phyloP scores from a whole-genome alignment of 1,140 invertebrate species.

The Mylabris phalerata region DNA sequence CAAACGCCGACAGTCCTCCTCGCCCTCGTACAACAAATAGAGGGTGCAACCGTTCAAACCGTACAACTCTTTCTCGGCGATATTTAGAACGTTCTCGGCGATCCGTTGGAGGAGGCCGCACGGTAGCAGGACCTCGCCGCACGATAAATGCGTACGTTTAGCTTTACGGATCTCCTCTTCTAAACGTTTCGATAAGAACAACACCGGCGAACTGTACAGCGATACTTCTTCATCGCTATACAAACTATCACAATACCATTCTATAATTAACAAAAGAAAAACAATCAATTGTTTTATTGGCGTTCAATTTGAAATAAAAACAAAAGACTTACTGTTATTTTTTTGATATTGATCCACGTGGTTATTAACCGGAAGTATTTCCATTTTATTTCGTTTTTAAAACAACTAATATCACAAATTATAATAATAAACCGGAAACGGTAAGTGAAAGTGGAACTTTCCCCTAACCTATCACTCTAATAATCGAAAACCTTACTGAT shows the following conservation, averaged over 20 bases:
- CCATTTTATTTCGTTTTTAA: constrained; percentile 25
- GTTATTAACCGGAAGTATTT: constrained; percentile 26
- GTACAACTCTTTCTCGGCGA: constrained; percentile 76
- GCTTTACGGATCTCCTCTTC: constrained; percentile 70
- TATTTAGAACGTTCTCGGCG: constrained; percentile 65
- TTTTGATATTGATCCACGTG: constrained; percentile 25
- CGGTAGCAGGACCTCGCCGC: constrained; percentile 74
- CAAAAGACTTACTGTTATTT: constrained; percentile 23
- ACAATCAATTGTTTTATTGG: background rate
- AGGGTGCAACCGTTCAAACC: constrained; percentile 71
- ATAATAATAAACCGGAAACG: constrained; percentile 1
- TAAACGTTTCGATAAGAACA: constrained; percentile 58
- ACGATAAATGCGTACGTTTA: constrained; percentile 67
- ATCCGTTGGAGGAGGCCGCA: constrained; percentile 67
- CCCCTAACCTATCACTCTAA: background rate
- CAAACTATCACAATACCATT: constrained; percentile 34
- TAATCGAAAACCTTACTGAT: too few relatives aligned
- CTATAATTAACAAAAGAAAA: constrained; percentile 16
- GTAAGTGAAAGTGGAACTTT: background rate
- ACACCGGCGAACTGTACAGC: constrained; percentile 35
- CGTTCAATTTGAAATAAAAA: background rate
- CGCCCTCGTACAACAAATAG: constrained; percentile 68
- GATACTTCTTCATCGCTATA: constrained; percentile 25
- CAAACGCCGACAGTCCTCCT: constrained; percentile 48
- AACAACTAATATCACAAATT: constrained; percentile 30